Conservation (phyloP, 2,888 invertebrate species). For the Lomographa bimaculata region DNA sequence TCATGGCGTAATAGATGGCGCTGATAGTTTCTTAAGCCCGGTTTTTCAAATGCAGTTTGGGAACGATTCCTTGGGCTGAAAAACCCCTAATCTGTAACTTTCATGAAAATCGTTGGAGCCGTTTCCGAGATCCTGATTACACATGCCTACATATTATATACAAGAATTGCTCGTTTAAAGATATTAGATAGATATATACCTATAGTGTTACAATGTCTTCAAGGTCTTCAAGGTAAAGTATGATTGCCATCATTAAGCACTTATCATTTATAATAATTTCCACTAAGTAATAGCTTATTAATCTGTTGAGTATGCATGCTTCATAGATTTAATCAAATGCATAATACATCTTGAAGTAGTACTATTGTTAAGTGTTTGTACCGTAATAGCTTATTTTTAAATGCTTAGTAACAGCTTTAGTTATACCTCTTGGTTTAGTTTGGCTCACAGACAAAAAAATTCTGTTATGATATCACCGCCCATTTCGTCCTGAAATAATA, state of each 20-base stretch:
- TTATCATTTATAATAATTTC: slow-evolving; percentile 12
- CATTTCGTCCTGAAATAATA: slow-evolving; percentile 17
- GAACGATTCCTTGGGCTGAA: no score
- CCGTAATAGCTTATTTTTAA: neutral
- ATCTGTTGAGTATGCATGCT: slow-evolving; percentile 7
- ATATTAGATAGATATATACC: no score
- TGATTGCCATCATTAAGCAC: neutral
- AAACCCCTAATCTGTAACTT: no score
- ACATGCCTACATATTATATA: no score
- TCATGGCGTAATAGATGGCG: no score
- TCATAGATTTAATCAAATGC: slow-evolving; percentile 9
- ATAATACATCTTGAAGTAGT: slow-evolving; percentile 1
- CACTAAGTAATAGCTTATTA: slow-evolving; percentile 5
- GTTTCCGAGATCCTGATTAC: no score
- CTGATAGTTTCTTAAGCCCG: no score
- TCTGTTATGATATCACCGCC: slow-evolving; percentile 17
- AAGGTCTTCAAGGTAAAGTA: slow-evolving; percentile 4
- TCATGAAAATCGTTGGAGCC: no score
- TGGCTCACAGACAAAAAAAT: slow-evolving; percentile 17
- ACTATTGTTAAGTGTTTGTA: neutral
- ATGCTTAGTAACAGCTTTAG: neutral
- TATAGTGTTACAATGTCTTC: slow-evolving; percentile 6
- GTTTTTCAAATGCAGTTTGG: no score
- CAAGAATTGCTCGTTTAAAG: neutral
- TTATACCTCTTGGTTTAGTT: slow-evolving; percentile 8